Evolutionary conservation across 2,797 vertebrate genomes (phyloP).

Genomic region (Nannoperca obscura): DNA sequence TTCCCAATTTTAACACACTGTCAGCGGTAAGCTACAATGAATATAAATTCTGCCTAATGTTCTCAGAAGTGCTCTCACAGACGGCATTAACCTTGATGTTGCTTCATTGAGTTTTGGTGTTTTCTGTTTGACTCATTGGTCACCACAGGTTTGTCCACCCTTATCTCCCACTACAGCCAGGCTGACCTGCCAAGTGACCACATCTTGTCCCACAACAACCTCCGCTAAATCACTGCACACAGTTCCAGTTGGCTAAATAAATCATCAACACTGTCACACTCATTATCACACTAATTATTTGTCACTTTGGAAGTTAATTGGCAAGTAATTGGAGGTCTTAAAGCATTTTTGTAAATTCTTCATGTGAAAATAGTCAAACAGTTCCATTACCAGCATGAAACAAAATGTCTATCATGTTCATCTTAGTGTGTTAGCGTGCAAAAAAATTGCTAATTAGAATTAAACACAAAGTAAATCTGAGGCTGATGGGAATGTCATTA

Average conservation of each 20-base stretch:
- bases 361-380: not conserved
- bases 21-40: constrained; percentile 15
- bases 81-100: not conserved
- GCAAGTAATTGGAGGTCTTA: constrained; percentile 10
- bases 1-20: constrained; percentile 34
- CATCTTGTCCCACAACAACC: not conserved
- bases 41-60: constrained; percentile 3
- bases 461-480: no score
- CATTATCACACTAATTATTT: constrained; percentile 9
- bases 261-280: not conserved
- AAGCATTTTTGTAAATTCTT: not conserved
- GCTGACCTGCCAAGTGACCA: constrained; percentile 63
- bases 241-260: not conserved
- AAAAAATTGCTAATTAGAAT: no score
- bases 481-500: no score
- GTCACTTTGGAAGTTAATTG: constrained; percentile 21
- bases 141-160: constrained; percentile 3
- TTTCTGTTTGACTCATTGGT: constrained; percentile 14
- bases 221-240: constrained; percentile 1
- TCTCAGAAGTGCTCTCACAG: not conserved
- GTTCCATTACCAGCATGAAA: not conserved
- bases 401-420: no score
- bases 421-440: no score
- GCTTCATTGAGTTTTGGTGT: not conserved
- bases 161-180: not conserved